Base-by-base conservation (phyloP, 2,888 invertebrate species). In the Eupithecia exiguata region DNA sequence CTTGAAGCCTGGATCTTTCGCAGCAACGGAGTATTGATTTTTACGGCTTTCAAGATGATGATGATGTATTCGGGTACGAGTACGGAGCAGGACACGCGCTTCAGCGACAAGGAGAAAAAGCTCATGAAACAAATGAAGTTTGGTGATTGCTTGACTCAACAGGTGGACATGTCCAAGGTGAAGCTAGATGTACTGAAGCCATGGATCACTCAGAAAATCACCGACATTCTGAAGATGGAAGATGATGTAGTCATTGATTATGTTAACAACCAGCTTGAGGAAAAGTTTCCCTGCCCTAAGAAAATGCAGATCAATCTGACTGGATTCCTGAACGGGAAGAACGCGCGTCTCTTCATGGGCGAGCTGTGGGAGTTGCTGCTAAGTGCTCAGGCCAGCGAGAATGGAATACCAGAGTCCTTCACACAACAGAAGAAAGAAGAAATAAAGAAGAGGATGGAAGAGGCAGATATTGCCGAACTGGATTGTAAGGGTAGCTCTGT, bases 221-320 rank as follows among this genome's bases (percentile, higher is more conserved):
- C 99, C 4, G 98, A 99, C 88, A 97, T 99, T 76, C 95, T 99
- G 71, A 98, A 98, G 84, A 98, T 99, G 92, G 99, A 99, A 93
- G 99, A 99, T 91, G 99, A 99, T 92, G 99, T 99, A 61, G 97
- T 99, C 81, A 98, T 99, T 79, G 99, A 99, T 92, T 99, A 99
- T 95, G 99, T 99, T 82, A 98, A 99, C 95, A 99, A 99, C 94
- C 99, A 99, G 92, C 95, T 99, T 74, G 99, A 99, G 91, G 97
- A 98, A 89, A 98, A 98, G 98, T 97, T 96, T 94, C 99, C 99
- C 71, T 99, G 99, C 95, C 99, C 99, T 68, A 98, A 98, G 93
- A 98, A 99, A 94, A 99, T 99, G 97, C 99, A 99, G 96, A 99
- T 99, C 88, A 99, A 99, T 94, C 95, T 99, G 92, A 99, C 99